A percentile compares a stretch with the other conserved stretches of the same genome.
phyloP scores from a whole-genome alignment of 1,140 invertebrate genomes.

The Manduca sexta region DNA sequence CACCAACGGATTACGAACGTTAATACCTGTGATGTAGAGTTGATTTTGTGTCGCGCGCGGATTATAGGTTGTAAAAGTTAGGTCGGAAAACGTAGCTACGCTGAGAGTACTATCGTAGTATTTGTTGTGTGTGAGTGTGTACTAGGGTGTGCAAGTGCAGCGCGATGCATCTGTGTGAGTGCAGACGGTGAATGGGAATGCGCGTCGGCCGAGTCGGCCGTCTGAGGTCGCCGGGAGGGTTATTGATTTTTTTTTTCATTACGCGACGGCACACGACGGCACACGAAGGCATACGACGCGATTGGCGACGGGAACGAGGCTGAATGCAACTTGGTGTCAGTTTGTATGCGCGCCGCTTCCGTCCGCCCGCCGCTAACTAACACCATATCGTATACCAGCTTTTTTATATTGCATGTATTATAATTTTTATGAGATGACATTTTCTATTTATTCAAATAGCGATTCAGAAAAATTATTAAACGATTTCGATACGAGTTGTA shows the following conservation, averaged over 20 bases:
- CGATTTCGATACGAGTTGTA: too few species aligned
- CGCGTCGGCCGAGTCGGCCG: slow-evolving; percentile 3
- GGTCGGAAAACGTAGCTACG: slow-evolving; percentile 60
- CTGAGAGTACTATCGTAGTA: slow-evolving; percentile 64
- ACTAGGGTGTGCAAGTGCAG: slow-evolving; percentile 11
- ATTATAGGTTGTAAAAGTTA: slow-evolving; percentile 34
- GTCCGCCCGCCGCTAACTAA: too few species aligned
- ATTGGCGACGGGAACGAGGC: not conserved
- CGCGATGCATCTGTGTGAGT: slow-evolving; percentile 23
- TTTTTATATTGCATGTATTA: too few species aligned
- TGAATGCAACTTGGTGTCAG: slow-evolving; percentile 7
- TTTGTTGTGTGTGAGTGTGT: slow-evolving; percentile 22
- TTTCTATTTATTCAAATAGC: too few species aligned
- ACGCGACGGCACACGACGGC: slow-evolving; percentile 7
- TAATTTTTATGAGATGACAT: too few species aligned
- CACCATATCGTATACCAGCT: too few species aligned
- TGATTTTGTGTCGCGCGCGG: too few species aligned
- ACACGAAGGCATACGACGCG: too few species aligned
- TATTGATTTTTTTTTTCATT: slow-evolving; percentile 39
- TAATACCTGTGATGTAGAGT: not conserved
- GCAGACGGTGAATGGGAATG: slow-evolving; percentile 2
- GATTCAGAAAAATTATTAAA: too few species aligned
- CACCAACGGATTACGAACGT: not conserved
- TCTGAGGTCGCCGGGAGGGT: slow-evolving; percentile 21
- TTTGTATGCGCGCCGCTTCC: slow-evolving; percentile 1